Base-by-base conservation (phyloP, 2,113 vertebrate species). In the Cariama cristata region DNA sequence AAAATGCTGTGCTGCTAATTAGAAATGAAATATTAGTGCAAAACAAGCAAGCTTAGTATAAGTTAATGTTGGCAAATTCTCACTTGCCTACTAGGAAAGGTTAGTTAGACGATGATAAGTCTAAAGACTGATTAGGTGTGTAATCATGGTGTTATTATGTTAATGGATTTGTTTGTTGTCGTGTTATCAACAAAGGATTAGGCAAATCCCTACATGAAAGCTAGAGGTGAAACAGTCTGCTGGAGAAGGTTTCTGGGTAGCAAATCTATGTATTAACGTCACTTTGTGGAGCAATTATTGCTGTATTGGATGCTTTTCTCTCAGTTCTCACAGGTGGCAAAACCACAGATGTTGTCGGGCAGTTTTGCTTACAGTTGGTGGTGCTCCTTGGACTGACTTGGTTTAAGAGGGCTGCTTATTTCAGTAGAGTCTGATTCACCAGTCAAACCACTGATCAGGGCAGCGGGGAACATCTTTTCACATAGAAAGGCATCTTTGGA, bases 111-210 rank as follows among this genome's bases (percentile, higher is more conserved):
- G 44, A 69, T 97, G 96, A 79, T 96, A 94, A 96, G 95, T 86
- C 97, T 88, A 92, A 68, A 93, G 97, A 93, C 97, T 98, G 98
- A 99, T 98, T 97, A 98, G 95, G 97, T 93, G 83, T 81, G 96
- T 98, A 98, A 99, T 98, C 96, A 79, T 42, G 79, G 93, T 88
- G 97, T 98, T 98, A 98, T 98, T 96, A 98, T 96, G 88, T 97
- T 97, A 97, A 97, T 94, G 96, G 96, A 96, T 96, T 79, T 96
- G 97, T 92, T 95, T 96, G 93, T 93, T 91, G 90, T 26, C 5
- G 0, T 42, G 79, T 87, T 93, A 90, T 75, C 72, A 80, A 60
- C 77, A 94, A 90, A 90, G 64, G 93, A 90, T 94, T 88, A 94
- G 77, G 58, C 95, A 96, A 93, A 94, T 94, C 66, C 66, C 77